These are phyloP conservation scores for Yponomeuta sedellus DNA, from an alignment of 2,888 invertebrate genomes.

Conservation along the genomic window DNA sequence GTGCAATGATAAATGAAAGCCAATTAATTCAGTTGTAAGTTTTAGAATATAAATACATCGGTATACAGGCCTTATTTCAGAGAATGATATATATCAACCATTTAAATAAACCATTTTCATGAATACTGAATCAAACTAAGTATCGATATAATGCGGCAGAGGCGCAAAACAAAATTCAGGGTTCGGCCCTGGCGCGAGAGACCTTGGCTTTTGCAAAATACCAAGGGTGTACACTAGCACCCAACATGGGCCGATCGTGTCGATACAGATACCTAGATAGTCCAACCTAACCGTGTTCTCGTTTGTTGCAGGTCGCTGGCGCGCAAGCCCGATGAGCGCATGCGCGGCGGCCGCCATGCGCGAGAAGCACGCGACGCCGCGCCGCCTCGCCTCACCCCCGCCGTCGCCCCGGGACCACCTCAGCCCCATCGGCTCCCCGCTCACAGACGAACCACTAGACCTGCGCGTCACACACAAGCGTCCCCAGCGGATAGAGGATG, in stretches of 20 bases:
- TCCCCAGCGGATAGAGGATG: conserved; percentile 83
- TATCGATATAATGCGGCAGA: neutral
- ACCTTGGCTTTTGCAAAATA: conserved; percentile 7
- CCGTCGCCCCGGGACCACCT: conserved; percentile 65
- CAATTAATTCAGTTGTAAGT: too few species aligned
- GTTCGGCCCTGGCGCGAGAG: neutral
- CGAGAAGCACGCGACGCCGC: conserved; percentile 94
- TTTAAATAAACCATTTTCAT: too few species aligned
- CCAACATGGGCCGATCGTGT: conserved; percentile 5
- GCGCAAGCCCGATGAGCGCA: conserved; percentile 83
- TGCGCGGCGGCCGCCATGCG: conserved; percentile 84
- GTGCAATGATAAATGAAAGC: too few species aligned
- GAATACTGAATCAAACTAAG: too few species aligned
- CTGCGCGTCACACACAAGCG: conserved; percentile 91
- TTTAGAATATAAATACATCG: too few species aligned
- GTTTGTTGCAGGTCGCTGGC: conserved; percentile 70
- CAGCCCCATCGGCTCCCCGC: conserved; percentile 71
- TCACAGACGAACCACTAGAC: conserved; percentile 88
- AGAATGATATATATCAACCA: too few species aligned
- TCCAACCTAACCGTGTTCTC: conserved; percentile 12
- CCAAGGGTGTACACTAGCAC: conserved; percentile 5
- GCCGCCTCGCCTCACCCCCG: conserved; percentile 83
- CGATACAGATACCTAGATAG: conserved; percentile 1
- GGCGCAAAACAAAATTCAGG: neutral
- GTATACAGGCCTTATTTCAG: too few species aligned